Percentiles rank a stretch among this genome's conserved stretches.
Conservation (phyloP, 2,113 vertebrate genomes). For the Phaetusa simplex region DNA sequence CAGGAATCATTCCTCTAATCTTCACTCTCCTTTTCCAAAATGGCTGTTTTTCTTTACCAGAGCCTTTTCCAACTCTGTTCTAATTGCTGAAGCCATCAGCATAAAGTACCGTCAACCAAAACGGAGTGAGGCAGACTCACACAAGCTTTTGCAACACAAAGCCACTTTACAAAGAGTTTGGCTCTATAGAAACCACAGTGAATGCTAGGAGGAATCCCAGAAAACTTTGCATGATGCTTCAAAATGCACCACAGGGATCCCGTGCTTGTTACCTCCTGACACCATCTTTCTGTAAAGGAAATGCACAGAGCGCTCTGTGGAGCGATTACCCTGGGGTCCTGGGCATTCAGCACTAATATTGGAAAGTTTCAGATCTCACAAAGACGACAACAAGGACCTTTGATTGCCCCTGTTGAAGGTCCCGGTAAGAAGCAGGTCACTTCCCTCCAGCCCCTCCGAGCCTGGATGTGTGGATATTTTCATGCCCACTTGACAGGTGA, state of each 20-base stretch:
- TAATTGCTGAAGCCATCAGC: slow-evolving; percentile 33
- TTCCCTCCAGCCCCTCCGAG: background rate
- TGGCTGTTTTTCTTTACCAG: background rate
- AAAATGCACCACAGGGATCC: slow-evolving; percentile 9
- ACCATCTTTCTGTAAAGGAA: background rate
- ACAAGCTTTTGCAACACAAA: slow-evolving; percentile 42
- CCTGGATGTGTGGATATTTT: background rate
- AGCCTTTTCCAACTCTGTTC: background rate
- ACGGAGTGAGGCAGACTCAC: background rate
- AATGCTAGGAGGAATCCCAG: slow-evolving; percentile 35
- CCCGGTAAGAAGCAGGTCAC: background rate
- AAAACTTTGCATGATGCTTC: slow-evolving; percentile 18
- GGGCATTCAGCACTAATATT: background rate
- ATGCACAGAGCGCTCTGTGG: background rate
- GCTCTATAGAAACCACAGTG: slow-evolving; percentile 4
- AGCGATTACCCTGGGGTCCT: background rate
- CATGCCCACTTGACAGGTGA: background rate
- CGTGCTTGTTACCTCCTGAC: background rate
- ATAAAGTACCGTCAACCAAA: background rate
- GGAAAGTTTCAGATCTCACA: background rate
- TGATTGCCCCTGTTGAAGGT: background rate
- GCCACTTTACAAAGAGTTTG: slow-evolving; percentile 1
- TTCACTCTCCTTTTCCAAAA: background rate
- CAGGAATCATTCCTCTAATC: background rate
- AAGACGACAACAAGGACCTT: background rate